Conservation (phyloP, 2,113 vertebrate species). For the Grammomys dolichurus region DNA sequence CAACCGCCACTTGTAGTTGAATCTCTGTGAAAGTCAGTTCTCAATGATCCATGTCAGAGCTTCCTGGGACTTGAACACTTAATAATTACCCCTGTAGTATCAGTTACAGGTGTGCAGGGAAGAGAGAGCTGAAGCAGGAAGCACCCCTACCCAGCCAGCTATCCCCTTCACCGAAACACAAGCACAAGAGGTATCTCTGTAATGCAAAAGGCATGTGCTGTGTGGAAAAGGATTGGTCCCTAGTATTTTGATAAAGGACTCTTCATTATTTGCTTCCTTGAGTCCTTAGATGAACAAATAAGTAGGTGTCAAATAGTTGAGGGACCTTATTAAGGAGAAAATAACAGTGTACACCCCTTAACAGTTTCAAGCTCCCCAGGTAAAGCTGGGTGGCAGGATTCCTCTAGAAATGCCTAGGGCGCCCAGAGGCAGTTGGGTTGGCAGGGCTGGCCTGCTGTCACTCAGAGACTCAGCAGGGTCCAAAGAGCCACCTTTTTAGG, state of each 20-base stretch:
- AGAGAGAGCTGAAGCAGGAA: not conserved
- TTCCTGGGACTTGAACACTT: not conserved
- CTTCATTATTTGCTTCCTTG: not conserved
- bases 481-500: constrained; percentile 65
- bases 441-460: constrained; percentile 50
- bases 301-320: not conserved
- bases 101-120: not conserved
- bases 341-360: not conserved
- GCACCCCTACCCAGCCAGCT: not conserved
- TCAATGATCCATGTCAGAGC: not conserved
- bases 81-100: not conserved
- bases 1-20: not conserved
- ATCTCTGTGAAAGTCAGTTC: not conserved
- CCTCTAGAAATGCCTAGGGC: constrained; percentile 8
- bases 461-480: constrained; percentile 49
- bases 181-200: not conserved
- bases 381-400: constrained; percentile 4
- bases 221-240: not conserved
- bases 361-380: not conserved
- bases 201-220: not conserved
- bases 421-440: not conserved
- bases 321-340: not conserved
- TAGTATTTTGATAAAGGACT: not conserved
- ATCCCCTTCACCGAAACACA: not conserved
- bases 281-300: not conserved